These are phyloP conservation scores for Tetranychus urticae DNA, from an alignment of 1,140 invertebrate species.

Conservation along the genomic window DNA sequence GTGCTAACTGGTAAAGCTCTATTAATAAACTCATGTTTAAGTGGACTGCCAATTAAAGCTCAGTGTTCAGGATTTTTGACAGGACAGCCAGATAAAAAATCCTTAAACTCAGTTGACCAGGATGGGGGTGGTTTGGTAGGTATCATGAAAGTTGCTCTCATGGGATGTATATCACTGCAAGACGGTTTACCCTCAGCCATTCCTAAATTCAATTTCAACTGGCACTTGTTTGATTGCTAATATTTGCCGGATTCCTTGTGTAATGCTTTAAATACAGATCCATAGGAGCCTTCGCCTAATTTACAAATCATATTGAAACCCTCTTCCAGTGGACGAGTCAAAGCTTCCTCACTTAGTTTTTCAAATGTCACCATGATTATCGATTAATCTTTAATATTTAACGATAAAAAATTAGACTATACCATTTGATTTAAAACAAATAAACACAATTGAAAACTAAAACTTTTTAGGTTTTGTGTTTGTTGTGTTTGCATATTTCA, in stretches of 20 bases:
- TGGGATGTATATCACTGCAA: constrained; percentile 96
- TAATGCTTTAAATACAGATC: constrained; percentile 68
- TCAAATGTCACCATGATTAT: constrained; percentile 39
- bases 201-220: constrained; percentile 95
- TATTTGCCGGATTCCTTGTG: constrained; percentile 92
- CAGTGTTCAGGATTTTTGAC: constrained; percentile 78
- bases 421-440: too few species aligned
- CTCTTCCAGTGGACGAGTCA: constrained; percentile 86
- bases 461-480: too few species aligned
- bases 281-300: constrained; percentile 47
- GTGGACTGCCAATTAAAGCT: constrained; percentile 62
- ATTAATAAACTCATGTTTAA: constrained; percentile 64
- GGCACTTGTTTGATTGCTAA: constrained; percentile 98
- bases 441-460: too few species aligned
- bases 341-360: constrained; percentile 78
- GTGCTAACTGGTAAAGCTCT: constrained; percentile 58
- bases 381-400: too few species aligned
- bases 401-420: too few species aligned
- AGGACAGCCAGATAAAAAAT: constrained; percentile 72
- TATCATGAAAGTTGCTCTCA: constrained; percentile 98
- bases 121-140: constrained; percentile 95
- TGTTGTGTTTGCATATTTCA: too few species aligned
- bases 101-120: constrained; percentile 57
- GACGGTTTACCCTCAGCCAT: constrained; percentile 99
- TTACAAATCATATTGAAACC: constrained; percentile 98